Conservation (phyloP, 2,113 vertebrate genomes). For the Ameiurus melas region DNA sequence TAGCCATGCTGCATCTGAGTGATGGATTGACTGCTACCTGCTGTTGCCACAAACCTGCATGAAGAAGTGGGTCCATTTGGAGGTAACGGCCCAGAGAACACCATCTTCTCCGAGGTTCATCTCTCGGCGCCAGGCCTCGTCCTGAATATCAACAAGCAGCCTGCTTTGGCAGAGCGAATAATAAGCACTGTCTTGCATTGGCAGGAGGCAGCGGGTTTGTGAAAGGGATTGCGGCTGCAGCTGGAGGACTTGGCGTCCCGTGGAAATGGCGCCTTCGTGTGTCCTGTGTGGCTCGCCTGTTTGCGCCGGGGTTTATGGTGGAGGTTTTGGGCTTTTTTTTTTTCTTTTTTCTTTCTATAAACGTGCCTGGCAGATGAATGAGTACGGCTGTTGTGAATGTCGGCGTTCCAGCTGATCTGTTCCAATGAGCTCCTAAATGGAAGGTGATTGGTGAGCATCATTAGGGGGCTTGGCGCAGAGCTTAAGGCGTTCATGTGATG, state of each 20-base stretch:
- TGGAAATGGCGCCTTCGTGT: slow-evolving; percentile 6
- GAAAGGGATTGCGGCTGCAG: slow-evolving; percentile 66
- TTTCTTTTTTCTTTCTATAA: not conserved
- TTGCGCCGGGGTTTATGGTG: slow-evolving; percentile 12
- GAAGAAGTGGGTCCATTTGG: slow-evolving; percentile 30
- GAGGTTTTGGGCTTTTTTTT: not conserved
- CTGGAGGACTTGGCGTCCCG: slow-evolving; percentile 56
- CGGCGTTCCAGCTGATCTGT: slow-evolving; percentile 18
- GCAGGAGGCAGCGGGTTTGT: slow-evolving; percentile 49
- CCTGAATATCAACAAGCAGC: slow-evolving; percentile 52
- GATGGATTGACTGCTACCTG: slow-evolving; percentile 53
- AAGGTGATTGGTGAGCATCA: slow-evolving; percentile 17
- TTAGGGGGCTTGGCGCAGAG: slow-evolving; percentile 6
- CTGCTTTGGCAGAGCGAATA: slow-evolving; percentile 57
- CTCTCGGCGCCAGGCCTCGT: slow-evolving; percentile 18
- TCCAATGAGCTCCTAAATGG: not conserved
- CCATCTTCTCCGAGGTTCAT: slow-evolving; percentile 20
- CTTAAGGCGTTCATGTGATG: not conserved
- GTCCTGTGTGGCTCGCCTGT: slow-evolving; percentile 24
- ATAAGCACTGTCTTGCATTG: slow-evolving; percentile 53
- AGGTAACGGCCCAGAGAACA: slow-evolving; percentile 24
- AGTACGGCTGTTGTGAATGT: not conserved
- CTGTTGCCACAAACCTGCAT: slow-evolving; percentile 44
- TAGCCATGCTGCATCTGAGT: slow-evolving; percentile 47
- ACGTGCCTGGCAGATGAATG: not conserved